Conservation (phyloP, 2,888 invertebrate species). For the Aleiodes testaceus region DNA sequence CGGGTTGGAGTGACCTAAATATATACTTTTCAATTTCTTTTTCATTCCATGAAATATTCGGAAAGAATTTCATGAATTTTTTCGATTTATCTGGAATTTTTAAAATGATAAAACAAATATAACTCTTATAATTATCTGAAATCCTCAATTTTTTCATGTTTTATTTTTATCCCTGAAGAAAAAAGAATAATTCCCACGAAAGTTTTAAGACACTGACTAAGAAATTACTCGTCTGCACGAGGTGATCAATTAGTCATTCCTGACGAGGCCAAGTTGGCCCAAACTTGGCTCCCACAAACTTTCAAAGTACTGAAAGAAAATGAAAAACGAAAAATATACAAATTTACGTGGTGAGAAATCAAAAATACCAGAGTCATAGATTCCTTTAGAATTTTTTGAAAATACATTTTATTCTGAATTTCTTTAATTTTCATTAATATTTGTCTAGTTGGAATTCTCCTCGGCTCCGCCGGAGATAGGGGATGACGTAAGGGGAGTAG, state of each 20-base stretch:
- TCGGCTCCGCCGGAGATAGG: not conserved
- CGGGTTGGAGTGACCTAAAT: not conserved
- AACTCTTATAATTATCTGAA: too few species aligned
- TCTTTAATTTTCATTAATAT: not conserved
- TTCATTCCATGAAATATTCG: not conserved
- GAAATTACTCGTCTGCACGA: constrained; percentile 29
- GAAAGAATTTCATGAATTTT: too few species aligned
- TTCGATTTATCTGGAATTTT: too few species aligned
- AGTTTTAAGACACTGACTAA: constrained; percentile 12
- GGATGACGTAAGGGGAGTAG: constrained; percentile 30
- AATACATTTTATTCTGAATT: too few species aligned
- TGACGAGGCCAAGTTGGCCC: constrained; percentile 42
- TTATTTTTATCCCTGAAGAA: too few species aligned
- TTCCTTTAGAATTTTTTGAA: too few species aligned
- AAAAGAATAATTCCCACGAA: not conserved
- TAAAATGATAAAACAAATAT: not conserved
- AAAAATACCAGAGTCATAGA: not conserved
- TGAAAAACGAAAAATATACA: not conserved
- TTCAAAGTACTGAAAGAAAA: not conserved
- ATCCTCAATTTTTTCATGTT: too few species aligned
- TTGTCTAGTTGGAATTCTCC: constrained; percentile 20
- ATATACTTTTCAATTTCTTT: not conserved
- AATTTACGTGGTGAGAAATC: constrained; percentile 22
- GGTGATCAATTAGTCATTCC: constrained; percentile 45
- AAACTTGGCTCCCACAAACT: constrained; percentile 17